Conservation (phyloP, 2,888 invertebrate genomes). For the Megastigmus dorsalis region DNA sequence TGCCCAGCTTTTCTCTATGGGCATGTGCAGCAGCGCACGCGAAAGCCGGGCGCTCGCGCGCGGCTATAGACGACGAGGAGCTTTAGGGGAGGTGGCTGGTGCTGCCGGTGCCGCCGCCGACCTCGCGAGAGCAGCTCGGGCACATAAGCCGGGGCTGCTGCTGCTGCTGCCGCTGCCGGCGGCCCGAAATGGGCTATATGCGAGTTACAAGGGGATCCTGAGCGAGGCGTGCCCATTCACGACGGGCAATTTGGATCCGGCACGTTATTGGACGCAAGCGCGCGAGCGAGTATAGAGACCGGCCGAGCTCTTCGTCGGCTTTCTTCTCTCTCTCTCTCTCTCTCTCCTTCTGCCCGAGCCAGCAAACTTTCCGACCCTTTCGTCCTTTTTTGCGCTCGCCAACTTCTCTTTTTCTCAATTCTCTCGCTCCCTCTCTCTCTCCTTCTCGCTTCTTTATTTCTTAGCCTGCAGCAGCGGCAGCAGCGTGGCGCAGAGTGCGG, state of each 20-base stretch:
- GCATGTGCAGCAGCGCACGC: too few relatives aligned
- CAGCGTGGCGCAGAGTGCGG: too few relatives aligned
- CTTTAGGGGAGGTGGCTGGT: slow-evolving; percentile 35
- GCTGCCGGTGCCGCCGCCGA: slow-evolving; percentile 30
- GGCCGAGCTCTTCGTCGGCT: too few relatives aligned
- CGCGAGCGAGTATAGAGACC: too few relatives aligned
- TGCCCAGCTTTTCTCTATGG: neutral
- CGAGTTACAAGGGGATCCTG: slow-evolving; percentile 46
- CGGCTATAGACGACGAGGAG: slow-evolving; percentile 53
- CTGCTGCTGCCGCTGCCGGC: slow-evolving; percentile 11
- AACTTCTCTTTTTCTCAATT: neutral
- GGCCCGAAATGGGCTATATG: slow-evolving; percentile 45
- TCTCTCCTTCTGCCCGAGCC: neutral
- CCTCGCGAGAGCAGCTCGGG: neutral
- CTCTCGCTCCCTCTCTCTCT: neutral
- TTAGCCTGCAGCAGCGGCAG: slow-evolving; percentile 1
- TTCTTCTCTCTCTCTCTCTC: neutral
- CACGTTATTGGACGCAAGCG: slow-evolving; percentile 65
- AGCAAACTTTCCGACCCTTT: slow-evolving; percentile 15
- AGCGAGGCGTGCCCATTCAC: slow-evolving; percentile 63
- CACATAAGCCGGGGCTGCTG: slow-evolving; percentile 16
- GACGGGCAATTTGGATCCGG: slow-evolving; percentile 68
- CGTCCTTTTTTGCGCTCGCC: slow-evolving; percentile 13
- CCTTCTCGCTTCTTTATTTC: neutral
- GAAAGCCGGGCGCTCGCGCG: too few relatives aligned